Conservation (phyloP, 2,113 vertebrate genomes). For the Oreochromis spilurus region DNA sequence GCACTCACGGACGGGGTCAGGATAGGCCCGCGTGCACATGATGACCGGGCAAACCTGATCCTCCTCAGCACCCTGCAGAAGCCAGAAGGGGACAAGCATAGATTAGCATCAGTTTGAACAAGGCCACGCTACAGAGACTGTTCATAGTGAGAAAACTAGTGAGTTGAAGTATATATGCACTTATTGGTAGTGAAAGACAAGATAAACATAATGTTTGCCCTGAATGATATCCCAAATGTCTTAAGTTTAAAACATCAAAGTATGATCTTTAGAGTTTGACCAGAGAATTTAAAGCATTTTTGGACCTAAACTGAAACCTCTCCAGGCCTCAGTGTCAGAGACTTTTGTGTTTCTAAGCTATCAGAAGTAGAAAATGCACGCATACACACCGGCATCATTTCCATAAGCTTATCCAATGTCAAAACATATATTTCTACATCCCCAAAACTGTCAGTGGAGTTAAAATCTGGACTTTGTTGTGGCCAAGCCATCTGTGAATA, state of each 20-base stretch:
- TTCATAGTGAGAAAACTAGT: neutral
- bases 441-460: neutral
- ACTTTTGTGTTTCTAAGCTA: neutral
- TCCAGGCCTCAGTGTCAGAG: neutral
- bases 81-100: neutral
- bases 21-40: conserved; percentile 77
- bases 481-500: neutral
- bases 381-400: neutral
- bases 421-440: neutral
- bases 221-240: neutral
- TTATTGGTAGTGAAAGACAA: neutral
- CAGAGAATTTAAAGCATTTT: neutral
- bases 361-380: neutral
- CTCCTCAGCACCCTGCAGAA: conserved; percentile 72
- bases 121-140: neutral
- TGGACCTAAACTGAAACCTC: neutral
- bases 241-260: neutral
- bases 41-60: conserved; percentile 66
- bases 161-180: neutral
- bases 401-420: neutral
- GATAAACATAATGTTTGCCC: neutral
- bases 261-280: neutral
- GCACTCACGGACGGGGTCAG: conserved; percentile 59
- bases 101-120: neutral
- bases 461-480: neutral